Base-by-base conservation (phyloP, 2,888 invertebrate species). In the Morinoia aosen region DNA sequence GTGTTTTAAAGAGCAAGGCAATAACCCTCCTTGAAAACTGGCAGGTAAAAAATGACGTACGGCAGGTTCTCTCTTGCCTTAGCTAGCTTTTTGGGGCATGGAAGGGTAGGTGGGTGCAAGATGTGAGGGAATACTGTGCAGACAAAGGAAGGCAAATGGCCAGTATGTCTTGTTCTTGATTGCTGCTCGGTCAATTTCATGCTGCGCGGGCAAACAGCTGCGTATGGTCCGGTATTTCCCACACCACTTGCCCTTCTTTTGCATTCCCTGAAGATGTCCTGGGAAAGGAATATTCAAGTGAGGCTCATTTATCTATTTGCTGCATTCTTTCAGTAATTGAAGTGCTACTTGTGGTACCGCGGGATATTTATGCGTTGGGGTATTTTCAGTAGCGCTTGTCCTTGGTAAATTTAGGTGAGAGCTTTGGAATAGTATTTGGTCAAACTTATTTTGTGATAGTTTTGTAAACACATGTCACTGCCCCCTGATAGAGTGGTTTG, bases 1-100 rank as follows among this genome's bases (percentile, higher is more conserved):
- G 57, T 93, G 93, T 93, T 93, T 93, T 58, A 57, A 90, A 93
- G 93, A 57, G 93, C 93, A 48, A n/a, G 48, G 93, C 93, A 93
- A 93, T 93, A 93, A 93, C 93, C 93, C n/a, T 57, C 57, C 93
- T 57, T 57, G 57, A 93, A 93, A 93, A 40, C 48, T 48, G 40
- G 90, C 90, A 90, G 90, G 90, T 90, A 90, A 90, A 90, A 39
- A 90, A 90, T 48, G 90, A 90, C 48, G 14, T 40, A 90, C 90
- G 90, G 48, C 48, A 40, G 90, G 90, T 48, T 48, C 90, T 48
- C 90, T 48, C 90, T 48, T 48, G 90, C 40, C 48, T 14, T 25
- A 16, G 40, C 90, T 90, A 39, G 90, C 90, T 90, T 48, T 90
- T 90, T 90, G 90, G 40, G 39, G 90, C 40, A 25, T 76, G 25